Conservation (phyloP, 2,797 vertebrate genomes). For the Microchirus variegatus region DNA sequence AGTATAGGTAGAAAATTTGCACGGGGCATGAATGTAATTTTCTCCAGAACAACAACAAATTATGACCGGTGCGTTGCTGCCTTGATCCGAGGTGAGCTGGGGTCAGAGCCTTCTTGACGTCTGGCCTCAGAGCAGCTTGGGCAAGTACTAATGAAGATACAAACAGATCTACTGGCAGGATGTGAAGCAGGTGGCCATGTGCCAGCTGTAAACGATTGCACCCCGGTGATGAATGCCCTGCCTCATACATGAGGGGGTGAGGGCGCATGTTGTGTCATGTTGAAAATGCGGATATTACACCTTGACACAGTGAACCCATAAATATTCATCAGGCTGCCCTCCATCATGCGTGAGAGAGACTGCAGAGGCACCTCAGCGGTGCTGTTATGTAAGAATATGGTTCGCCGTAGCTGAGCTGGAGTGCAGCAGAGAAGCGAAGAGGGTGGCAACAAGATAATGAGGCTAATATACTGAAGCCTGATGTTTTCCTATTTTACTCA, state of each 20-base stretch:
- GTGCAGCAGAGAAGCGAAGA: constrained; percentile 6
- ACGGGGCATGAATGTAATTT: background rate
- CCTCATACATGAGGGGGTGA: constrained; percentile 50
- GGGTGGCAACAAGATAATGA: constrained; percentile 10
- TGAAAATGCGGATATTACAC: constrained; percentile 61
- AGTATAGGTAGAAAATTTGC: constrained; percentile 4
- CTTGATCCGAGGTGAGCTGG: constrained; percentile 18
- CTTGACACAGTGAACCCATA: constrained; percentile 68
- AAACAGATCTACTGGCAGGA: constrained; percentile 38
- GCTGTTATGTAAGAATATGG: constrained; percentile 30
- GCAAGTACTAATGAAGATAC: constrained; percentile 54
- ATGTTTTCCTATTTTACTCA: constrained; percentile 13
- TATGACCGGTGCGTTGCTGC: constrained; percentile 3
- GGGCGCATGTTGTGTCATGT: constrained; percentile 28
- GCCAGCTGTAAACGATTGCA: constrained; percentile 51
- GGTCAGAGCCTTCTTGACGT: constrained; percentile 34
- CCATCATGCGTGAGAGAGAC: constrained; percentile 3
- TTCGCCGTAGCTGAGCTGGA: constrained; percentile 7
- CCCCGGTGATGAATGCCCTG: constrained; percentile 60
- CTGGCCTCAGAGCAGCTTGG: constrained; percentile 14
- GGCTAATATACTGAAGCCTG: constrained; percentile 20
- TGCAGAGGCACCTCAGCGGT: constrained; percentile 20
- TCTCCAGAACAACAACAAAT: background rate
- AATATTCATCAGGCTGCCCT: constrained; percentile 65
- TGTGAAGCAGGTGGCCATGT: constrained; percentile 63